A percentile compares a stretch with the other conserved stretches of the same genome.
These are phyloP conservation scores for Pterostichus madidus DNA, from an alignment of 2,888 invertebrate genomes.

Conservation along the genomic window DNA sequence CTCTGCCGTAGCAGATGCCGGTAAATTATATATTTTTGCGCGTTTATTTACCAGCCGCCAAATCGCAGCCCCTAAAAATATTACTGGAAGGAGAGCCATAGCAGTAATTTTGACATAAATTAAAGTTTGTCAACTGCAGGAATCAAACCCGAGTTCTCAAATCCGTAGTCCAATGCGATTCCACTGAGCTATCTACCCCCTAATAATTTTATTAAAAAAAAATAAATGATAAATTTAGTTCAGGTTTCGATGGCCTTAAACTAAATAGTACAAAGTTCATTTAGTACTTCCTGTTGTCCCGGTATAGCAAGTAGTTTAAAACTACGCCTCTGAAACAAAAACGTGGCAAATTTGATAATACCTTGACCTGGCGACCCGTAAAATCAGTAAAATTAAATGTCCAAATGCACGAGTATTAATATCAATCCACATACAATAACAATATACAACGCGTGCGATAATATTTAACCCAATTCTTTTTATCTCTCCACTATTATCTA, in stretches of 20 bases:
- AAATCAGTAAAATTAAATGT: constrained; percentile 55
- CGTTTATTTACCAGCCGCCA: no score
- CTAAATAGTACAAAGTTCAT: constrained; percentile 19
- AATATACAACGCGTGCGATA: constrained; percentile 58
- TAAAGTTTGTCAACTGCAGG: no score
- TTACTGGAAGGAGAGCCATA: no score
- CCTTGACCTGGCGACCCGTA: constrained; percentile 48
- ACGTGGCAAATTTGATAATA: constrained; percentile 62
- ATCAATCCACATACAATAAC: constrained; percentile 45
- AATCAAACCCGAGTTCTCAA: no score
- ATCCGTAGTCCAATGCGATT: not conserved
- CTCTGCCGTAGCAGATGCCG: no score
- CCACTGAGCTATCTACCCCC: no score
- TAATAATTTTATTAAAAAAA: not conserved
- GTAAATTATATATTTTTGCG: no score
- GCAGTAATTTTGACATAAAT: no score
- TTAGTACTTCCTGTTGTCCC: constrained; percentile 2
- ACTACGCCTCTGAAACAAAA: constrained; percentile 33
- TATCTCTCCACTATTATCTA: constrained; percentile 48
- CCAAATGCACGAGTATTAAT: constrained; percentile 33
- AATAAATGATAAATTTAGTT: not conserved
- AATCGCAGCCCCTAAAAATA: no score
- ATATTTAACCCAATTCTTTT: constrained; percentile 63
- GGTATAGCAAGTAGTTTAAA: not conserved
- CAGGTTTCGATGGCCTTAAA: constrained; percentile 35